Conservation (phyloP, 2,888 invertebrate genomes). For the Anodontia alba region DNA sequence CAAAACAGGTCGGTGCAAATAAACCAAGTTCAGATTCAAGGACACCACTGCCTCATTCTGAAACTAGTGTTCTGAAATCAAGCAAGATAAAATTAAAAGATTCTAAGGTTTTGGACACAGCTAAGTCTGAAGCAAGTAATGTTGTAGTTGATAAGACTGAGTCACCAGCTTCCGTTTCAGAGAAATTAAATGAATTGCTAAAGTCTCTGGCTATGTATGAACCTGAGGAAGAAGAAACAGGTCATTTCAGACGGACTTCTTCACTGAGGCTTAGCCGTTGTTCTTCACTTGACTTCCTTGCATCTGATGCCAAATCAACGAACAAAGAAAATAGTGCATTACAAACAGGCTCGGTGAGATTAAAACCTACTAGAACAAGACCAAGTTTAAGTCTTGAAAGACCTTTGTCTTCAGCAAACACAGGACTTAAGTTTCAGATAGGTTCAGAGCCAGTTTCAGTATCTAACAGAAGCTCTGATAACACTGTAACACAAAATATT, state of each 20-base stretch:
- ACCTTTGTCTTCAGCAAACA: constrained; percentile 19
- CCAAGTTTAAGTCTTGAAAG: constrained; percentile 49
- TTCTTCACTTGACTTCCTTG: constrained; percentile 55
- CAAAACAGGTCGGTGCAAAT: neutral
- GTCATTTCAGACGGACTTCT: constrained; percentile 62
- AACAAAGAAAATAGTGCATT: constrained; percentile 45
- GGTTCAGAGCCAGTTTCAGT: neutral
- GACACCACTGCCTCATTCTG: neutral
- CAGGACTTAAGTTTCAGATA: constrained; percentile 5
- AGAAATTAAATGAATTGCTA: constrained; percentile 75
- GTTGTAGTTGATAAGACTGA: neutral
- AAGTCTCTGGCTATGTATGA: constrained; percentile 70
- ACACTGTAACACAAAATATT: neutral
- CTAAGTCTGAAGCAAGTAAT: neutral
- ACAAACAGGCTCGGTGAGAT: constrained; percentile 54
- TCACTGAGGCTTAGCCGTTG: constrained; percentile 61
- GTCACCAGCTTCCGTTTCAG: constrained; percentile 79
- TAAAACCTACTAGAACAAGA: constrained; percentile 45
- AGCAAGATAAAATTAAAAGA: neutral
- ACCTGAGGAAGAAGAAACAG: constrained; percentile 49
- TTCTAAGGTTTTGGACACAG: neutral
- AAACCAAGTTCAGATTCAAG: neutral
- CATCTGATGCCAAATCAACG: constrained; percentile 23
- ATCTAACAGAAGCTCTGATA: neutral
- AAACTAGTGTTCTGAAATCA: neutral